Evolutionary conservation across 2,797 vertebrate species (phyloP).

Genomic region (Brachymystax lenok): DNA sequence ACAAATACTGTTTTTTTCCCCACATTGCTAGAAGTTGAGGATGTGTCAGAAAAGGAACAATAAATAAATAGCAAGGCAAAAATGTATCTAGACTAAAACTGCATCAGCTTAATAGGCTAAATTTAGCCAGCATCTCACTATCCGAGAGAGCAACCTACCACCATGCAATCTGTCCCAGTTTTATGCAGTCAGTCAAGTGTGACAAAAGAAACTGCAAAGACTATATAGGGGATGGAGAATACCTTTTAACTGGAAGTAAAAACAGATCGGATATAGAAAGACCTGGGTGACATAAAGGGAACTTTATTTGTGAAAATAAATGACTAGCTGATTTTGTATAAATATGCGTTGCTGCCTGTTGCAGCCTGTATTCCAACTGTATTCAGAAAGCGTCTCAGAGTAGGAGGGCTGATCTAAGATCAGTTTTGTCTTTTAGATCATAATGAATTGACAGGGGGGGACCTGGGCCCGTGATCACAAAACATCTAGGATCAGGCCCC

Average conservation of each 20-base stretch:
- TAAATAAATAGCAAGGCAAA: not conserved
- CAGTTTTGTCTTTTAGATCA: too few relatives aligned
- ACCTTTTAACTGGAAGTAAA: not conserved
- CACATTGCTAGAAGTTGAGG: not conserved
- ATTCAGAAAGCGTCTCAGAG: too few relatives aligned
- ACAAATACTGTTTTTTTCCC: not conserved
- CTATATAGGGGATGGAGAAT: not conserved
- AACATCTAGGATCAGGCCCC: too few relatives aligned
- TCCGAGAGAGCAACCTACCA: not conserved
- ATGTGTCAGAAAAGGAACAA: not conserved
- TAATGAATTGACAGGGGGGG: too few relatives aligned
- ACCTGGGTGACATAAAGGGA: too few relatives aligned
- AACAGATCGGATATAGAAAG: not conserved
- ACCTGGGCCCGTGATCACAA: too few relatives aligned
- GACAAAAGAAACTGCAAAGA: not conserved
- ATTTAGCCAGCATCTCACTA: not conserved
- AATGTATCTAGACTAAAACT: not conserved
- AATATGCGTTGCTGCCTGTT: too few relatives aligned
- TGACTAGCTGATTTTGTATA: too few relatives aligned
- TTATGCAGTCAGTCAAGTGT: conserved; percentile 2
- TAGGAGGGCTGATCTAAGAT: too few relatives aligned
- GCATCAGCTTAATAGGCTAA: not conserved
- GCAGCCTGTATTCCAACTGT: too few relatives aligned
- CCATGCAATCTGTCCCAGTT: not conserved
- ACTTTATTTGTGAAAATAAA: too few relatives aligned